Percentiles rank a stretch among this genome's conserved stretches.
Conservation (phyloP, 2,113 vertebrate species). For the Cariama cristata region DNA sequence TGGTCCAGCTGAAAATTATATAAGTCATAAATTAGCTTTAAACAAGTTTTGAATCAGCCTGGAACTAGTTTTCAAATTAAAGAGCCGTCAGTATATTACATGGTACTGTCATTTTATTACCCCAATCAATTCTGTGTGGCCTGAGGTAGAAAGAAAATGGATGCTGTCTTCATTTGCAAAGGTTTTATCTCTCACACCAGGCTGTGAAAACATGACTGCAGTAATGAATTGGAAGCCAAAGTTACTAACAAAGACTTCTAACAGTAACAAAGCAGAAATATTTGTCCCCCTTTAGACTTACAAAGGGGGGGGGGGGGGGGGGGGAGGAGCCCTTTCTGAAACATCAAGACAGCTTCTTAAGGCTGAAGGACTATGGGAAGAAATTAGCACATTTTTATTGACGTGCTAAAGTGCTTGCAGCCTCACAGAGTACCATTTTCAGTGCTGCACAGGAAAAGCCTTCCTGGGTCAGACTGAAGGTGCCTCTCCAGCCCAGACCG, state of each 20-base stretch:
- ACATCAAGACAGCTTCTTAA: constrained; percentile 9
- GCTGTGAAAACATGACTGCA: constrained; percentile 78
- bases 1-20: constrained; percentile 74
- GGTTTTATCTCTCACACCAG: constrained; percentile 91
- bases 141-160: constrained; percentile 79
- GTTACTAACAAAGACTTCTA: constrained; percentile 83
- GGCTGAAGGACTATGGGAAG: neutral
- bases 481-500: neutral
- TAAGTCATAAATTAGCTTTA: constrained; percentile 88
- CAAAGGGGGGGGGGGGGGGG: neutral
- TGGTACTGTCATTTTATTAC: constrained; percentile 89
- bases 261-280: constrained; percentile 47
- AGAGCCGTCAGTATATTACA: constrained; percentile 85
- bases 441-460: neutral
- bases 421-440: neutral
- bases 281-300: constrained; percentile 33
- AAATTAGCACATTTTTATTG: neutral
- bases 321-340: neutral
- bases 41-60: constrained; percentile 84
- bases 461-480: neutral
- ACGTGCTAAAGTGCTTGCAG: neutral
- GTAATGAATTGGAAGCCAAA: constrained; percentile 83
- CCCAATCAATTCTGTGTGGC: constrained; percentile 87
- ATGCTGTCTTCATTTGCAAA: constrained; percentile 82
- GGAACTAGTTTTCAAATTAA: constrained; percentile 86